Evolutionary conservation across 2,113 vertebrate species (phyloP).

Genomic region (Chloropsis hardwickii): DNA sequence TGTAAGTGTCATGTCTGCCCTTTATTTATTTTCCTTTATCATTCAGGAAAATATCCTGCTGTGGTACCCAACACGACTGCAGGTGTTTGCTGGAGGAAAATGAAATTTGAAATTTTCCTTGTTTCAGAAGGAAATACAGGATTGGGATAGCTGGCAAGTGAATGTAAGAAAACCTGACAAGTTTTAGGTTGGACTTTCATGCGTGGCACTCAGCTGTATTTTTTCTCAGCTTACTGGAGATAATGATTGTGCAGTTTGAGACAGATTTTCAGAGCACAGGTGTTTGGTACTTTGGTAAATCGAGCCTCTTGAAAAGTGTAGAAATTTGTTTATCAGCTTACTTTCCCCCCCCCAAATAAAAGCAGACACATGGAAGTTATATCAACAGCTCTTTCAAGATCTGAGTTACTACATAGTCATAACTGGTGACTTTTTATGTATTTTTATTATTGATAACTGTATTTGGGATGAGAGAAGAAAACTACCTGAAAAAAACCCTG

Average conservation of each 20-base stretch:
- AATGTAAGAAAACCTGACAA: not conserved
- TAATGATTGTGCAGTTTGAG: not conserved
- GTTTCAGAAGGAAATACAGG: not conserved
- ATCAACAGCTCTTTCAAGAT: not conserved
- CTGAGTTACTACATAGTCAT: not conserved
- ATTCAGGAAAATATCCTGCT: not conserved
- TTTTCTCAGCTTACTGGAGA: not conserved
- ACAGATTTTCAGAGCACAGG: not conserved
- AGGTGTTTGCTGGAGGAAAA: rapidly evolving
- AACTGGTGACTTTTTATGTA: not conserved
- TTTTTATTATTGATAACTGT: not conserved
- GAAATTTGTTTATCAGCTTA: not conserved
- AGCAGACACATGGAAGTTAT: not conserved
- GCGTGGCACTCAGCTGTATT: not conserved
- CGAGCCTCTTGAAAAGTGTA: not conserved
- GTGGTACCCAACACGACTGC: rapidly evolving
- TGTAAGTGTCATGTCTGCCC: rapidly evolving
- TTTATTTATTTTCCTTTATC: not conserved
- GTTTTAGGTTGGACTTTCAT: not conserved
- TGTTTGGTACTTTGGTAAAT: not conserved
- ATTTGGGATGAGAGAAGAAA: not conserved
- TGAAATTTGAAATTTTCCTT: not conserved
- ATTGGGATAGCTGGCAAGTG: not conserved
- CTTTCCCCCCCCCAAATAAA: not conserved
- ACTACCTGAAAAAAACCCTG: not conserved